A percentile compares a stretch with the other conserved stretches of the same genome.
Conservation (phyloP, 2,888 invertebrate species). For the Hedychridium roseum region DNA sequence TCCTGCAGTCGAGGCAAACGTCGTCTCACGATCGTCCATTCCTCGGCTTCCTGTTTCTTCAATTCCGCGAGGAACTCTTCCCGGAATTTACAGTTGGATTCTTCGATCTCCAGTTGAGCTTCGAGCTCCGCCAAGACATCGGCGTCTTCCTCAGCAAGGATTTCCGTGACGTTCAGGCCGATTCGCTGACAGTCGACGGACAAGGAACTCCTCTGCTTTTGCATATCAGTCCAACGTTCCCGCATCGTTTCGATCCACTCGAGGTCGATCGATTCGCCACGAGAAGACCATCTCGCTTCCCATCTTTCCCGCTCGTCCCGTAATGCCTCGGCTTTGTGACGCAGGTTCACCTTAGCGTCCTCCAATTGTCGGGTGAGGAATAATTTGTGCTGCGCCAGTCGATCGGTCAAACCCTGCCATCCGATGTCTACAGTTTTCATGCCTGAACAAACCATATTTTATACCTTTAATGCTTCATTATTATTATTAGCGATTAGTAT, state of each 20-base stretch:
- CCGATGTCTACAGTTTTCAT: conserved; percentile 49
- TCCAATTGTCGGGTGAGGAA: conserved; percentile 55
- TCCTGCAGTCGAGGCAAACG: conserved; percentile 55
- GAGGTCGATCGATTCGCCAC: conserved; percentile 40
- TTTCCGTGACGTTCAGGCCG: conserved; percentile 43
- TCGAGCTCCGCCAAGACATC: conserved; percentile 37
- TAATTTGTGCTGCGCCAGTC: conserved; percentile 52
- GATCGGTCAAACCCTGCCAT: conserved; percentile 55
- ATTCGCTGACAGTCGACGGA: conserved; percentile 50
- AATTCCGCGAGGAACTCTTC: conserved; percentile 56
- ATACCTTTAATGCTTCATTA: no score
- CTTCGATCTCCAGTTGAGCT: conserved; percentile 53
- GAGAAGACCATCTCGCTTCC: conserved; percentile 53
- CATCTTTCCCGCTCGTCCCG: conserved; percentile 58
- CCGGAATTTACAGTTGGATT: conserved; percentile 55
- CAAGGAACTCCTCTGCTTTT: conserved; percentile 45
- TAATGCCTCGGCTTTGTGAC: conserved; percentile 54
- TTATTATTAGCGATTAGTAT: no score
- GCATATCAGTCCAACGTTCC: conserved; percentile 53
- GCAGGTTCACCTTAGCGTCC: conserved; percentile 57
- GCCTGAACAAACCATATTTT: conserved; percentile 47
- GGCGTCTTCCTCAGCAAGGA: conserved; percentile 42
- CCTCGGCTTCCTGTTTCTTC: conserved; percentile 54
- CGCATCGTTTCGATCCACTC: conserved; percentile 58
- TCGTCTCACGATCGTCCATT: conserved; percentile 55